A percentile compares a stretch with the other conserved stretches of the same genome.
These are phyloP conservation scores for Rhizomys pruinosus DNA, from an alignment of 2,113 vertebrate species.

Conservation along the genomic window DNA sequence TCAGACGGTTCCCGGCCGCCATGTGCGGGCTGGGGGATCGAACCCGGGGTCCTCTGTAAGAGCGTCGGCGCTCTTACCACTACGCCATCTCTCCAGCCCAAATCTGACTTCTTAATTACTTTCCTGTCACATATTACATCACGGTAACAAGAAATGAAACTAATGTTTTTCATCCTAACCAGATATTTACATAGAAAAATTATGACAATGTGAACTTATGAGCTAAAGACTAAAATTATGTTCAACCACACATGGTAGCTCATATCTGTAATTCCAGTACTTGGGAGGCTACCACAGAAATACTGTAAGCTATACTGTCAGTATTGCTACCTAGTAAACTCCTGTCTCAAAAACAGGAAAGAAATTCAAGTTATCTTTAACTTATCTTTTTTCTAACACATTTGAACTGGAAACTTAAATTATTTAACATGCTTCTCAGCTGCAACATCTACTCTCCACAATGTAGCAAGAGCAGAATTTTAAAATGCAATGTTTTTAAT, in stretches of 20 bases:
- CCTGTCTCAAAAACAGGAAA: background rate
- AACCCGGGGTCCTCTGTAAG: too few species aligned
- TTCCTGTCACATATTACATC: background rate
- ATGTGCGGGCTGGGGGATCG: too few species aligned
- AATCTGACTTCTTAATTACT: background rate
- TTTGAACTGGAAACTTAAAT: too few species aligned
- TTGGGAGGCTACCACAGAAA: background rate
- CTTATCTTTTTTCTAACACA: too few species aligned
- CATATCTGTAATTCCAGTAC: background rate
- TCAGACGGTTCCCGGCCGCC: too few species aligned
- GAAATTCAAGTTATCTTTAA: background rate
- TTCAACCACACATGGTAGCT: background rate
- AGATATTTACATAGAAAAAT: slow-evolving; percentile 18
- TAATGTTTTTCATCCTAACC: background rate
- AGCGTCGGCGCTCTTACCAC: too few species aligned
- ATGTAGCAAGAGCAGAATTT: background rate
- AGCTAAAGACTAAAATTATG: slow-evolving; percentile 8
- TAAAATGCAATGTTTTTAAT: too few species aligned
- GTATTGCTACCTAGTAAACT: background rate
- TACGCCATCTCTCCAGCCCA: too few species aligned
- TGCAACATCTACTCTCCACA: background rate
- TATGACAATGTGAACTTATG: background rate
- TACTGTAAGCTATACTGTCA: background rate
- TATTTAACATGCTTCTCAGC: background rate
- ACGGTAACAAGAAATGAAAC: background rate